Evolutionary conservation across 1,140 invertebrate species (phyloP), one percentile per base, ranked within the genome.

Genomic region (Cecropterus lyciades): DNA sequence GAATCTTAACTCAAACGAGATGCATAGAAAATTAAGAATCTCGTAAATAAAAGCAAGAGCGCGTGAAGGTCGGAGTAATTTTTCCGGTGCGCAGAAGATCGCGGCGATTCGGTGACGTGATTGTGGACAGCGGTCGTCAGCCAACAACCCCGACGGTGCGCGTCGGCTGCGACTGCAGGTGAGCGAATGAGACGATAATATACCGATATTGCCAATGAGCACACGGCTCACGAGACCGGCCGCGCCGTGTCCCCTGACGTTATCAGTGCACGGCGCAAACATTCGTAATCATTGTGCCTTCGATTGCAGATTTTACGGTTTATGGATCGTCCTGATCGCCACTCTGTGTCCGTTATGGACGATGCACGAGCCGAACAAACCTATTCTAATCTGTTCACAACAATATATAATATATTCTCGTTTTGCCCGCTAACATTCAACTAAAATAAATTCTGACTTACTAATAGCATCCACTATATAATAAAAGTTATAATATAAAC

Each of bases 181-280:
- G 62, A 63, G 63, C 52, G 72, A 71, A 70, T 72, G 77, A 67
- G 67, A 65, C 43, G 15, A 60, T 46, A 49, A 48, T 37, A 55
- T 37, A 46, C 27, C 45, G 27, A 49, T 60, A 60, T 49, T 33
- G 45, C 43, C 45, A 48, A 60, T 60, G 27, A 33, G 20, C 45
- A 49, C 43, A 49, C 45, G 49, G 6, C 20, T 60, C 57, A 60
- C 45, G 57, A 60, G 45, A 60, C 27, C 45, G 57, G 15, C 52
- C 37, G 43, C 42, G 42, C 9, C 59, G 37, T 20, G 55, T 49
- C 48, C 16, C 65, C 64, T 64, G 55, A 64, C 80, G 84, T 89
- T 89, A 89, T 89, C 86, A 87, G 84, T 85, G 84, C 86, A 78
- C 80, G 71, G 79, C 77, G 67, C 65, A 80, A 80, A 76, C 77